A percentile compares a stretch with the other conserved stretches of the same genome.
These are phyloP conservation scores for Ornithoptera alexandrae DNA, from an alignment of 2,888 invertebrate species.

Conservation along the genomic window DNA sequence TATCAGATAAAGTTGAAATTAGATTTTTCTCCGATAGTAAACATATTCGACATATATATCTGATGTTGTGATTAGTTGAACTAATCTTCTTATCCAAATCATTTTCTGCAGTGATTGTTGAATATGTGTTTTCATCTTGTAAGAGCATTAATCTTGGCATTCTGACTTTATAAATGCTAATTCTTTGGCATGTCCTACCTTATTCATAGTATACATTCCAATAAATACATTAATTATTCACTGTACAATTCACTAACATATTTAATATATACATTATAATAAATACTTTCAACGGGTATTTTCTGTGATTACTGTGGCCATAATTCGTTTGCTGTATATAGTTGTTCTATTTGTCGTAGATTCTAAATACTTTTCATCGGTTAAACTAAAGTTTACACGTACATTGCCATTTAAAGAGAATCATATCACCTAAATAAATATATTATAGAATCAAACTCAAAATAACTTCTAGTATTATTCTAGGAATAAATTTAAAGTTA, in stretches of 20 bases:
- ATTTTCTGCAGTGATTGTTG: not conserved
- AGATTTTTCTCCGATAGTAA: constrained; percentile 53
- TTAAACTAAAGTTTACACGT: not conserved
- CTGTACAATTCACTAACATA: not conserved
- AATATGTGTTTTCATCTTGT: constrained; percentile 2
- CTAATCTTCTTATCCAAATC: constrained; percentile 25
- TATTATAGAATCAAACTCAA: not conserved
- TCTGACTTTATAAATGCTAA: not conserved
- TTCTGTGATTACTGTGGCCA: not conserved
- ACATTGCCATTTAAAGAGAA: not conserved
- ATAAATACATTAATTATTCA: not conserved
- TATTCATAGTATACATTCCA: not conserved
- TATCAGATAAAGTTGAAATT: constrained; percentile 52
- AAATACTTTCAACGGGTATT: not conserved
- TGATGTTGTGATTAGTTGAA: constrained; percentile 37
- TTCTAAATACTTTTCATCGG: not conserved
- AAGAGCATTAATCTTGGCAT: constrained; percentile 1
- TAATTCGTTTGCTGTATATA: not conserved
- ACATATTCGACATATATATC: constrained; percentile 73
- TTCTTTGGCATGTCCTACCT: not conserved
- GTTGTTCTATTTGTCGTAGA: not conserved
- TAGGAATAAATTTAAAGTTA: no score
- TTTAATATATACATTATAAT: not conserved
- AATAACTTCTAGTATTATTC: not conserved
- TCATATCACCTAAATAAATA: not conserved